Conservation (phyloP, 2,113 vertebrate genomes). For the Mesoclemmys tuberculata region DNA sequence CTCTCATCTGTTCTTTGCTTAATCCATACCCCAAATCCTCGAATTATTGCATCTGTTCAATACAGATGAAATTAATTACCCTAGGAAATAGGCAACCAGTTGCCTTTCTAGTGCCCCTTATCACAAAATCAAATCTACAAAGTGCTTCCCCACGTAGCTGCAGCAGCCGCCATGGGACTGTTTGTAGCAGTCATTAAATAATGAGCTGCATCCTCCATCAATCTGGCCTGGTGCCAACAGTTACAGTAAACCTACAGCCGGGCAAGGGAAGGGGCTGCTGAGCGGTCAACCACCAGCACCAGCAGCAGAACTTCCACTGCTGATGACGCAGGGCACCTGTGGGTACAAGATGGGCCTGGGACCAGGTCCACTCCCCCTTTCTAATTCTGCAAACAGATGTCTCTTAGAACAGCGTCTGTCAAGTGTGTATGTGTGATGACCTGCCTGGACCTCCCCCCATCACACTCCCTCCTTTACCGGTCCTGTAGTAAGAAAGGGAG, state of each 20-base stretch:
- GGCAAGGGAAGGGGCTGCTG: background rate
- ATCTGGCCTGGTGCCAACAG: background rate
- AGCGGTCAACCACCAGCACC: background rate
- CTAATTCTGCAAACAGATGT: background rate
- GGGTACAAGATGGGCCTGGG: no score
- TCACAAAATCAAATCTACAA: background rate
- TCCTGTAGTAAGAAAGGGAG: no score
- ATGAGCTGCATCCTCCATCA: background rate
- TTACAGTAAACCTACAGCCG: background rate
- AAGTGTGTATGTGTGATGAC: background rate
- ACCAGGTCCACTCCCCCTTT: accelerated
- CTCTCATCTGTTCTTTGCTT: conserved; percentile 71
- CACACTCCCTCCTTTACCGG: no score
- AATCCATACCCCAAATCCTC: conserved; percentile 71
- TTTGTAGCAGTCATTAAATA: background rate
- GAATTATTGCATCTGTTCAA: conserved; percentile 74
- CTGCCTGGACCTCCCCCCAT: background rate
- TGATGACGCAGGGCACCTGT: background rate
- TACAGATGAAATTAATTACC: conserved; percentile 74
- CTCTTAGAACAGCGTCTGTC: accelerated
- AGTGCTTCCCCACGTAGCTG: conserved; percentile 21
- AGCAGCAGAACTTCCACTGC: accelerated
- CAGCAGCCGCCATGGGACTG: conserved; percentile 9
- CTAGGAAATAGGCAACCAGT: conserved; percentile 70
- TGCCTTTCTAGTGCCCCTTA: conserved; percentile 50